Evolutionary conservation across 2,797 vertebrate species (phyloP).

Genomic region (Amblyraja radiata): DNA sequence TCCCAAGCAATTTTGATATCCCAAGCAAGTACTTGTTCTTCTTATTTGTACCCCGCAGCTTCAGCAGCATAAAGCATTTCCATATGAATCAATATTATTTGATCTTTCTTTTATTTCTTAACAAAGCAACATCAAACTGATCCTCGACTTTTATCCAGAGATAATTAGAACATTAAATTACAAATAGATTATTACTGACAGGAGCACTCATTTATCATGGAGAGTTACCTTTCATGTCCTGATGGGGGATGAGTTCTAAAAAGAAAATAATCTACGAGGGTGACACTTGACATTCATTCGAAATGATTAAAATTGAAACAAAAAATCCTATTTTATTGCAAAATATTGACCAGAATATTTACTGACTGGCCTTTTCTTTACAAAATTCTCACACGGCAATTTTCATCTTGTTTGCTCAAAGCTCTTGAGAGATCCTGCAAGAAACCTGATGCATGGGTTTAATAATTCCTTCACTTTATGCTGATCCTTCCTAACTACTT

Average conservation of each 20-base stretch:
- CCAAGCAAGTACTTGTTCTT: slow-evolving; percentile 51
- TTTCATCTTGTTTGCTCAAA: slow-evolving; percentile 3
- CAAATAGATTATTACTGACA: slow-evolving; percentile 25
- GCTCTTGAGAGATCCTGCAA: slow-evolving; percentile 5
- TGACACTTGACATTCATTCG: neutral
- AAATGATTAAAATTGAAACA: slow-evolving; percentile 2
- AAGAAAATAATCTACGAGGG: neutral
- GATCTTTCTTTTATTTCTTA: slow-evolving; percentile 43
- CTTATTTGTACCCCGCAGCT: slow-evolving; percentile 43
- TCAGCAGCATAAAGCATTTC: slow-evolving; percentile 43
- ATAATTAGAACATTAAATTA: slow-evolving; percentile 48
- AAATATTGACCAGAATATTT: neutral
- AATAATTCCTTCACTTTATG: neutral
- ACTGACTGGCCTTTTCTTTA: slow-evolving; percentile 19
- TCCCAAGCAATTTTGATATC: slow-evolving; percentile 47
- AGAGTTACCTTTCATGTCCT: slow-evolving; percentile 6
- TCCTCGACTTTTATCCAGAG: slow-evolving; percentile 39
- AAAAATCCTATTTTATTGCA: neutral
- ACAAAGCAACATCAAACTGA: slow-evolving; percentile 39
- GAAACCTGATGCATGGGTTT: neutral
- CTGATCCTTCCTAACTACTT: too few relatives aligned
- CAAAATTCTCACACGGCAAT: neutral
- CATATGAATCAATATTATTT: slow-evolving; percentile 52
- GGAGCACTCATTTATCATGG: neutral
- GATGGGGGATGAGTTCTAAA: neutral